Evolutionary conservation across 2,113 vertebrate genomes (phyloP).

Genomic region (Perccottus glenii): DNA sequence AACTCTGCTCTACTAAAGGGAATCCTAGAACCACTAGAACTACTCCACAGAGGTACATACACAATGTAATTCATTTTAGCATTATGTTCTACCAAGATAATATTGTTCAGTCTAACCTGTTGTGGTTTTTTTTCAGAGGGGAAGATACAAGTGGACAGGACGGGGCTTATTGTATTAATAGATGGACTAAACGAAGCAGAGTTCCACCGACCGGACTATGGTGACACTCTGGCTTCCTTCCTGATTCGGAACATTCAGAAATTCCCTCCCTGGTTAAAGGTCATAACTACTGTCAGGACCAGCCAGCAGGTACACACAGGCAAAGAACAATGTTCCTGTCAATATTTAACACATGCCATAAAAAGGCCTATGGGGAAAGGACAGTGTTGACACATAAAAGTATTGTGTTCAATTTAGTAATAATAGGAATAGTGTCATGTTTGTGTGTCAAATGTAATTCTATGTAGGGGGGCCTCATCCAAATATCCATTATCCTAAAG

Average conservation of each 20-base stretch:
- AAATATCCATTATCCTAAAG: too few species aligned
- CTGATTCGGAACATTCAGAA: slow-evolving; percentile 91
- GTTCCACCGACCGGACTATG: slow-evolving; percentile 98
- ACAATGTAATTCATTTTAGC: too few species aligned
- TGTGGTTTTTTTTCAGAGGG: slow-evolving; percentile 80
- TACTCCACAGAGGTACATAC: slow-evolving; percentile 87
- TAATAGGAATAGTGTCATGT: too few species aligned
- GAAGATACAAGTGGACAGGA: slow-evolving; percentile 87
- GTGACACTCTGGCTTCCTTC: slow-evolving; percentile 96
- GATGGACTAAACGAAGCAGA: slow-evolving; percentile 98
- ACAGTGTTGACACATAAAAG: too few species aligned
- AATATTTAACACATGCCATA: too few species aligned
- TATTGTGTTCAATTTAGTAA: too few species aligned
- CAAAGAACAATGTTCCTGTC: not conserved
- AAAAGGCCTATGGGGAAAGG: too few species aligned
- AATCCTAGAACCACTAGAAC: slow-evolving; percentile 90
- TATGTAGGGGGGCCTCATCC: too few species aligned
- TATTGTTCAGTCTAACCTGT: not conserved
- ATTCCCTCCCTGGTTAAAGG: slow-evolving; percentile 95
- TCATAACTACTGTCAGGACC: slow-evolving; percentile 95
- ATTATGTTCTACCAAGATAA: too few species aligned
- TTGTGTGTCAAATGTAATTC: too few species aligned
- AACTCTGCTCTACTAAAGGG: slow-evolving; percentile 89
- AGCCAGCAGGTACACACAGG: slow-evolving; percentile 87
- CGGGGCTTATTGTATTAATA: slow-evolving; percentile 94